phyloP scores from a whole-genome alignment of 2,113 vertebrate species.

The Ceratotherium simum region DNA sequence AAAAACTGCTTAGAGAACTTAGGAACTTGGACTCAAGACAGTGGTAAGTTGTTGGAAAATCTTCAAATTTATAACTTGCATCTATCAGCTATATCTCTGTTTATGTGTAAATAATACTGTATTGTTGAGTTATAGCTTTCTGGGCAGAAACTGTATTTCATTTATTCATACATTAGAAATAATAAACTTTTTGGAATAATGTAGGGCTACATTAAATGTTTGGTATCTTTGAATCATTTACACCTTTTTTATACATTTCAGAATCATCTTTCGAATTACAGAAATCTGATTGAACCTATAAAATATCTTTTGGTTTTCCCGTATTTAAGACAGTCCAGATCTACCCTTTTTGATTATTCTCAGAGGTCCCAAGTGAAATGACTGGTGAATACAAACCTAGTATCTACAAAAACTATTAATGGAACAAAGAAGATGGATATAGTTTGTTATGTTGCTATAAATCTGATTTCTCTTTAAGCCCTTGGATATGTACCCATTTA shows the following conservation, averaged over 20 bases:
- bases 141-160: constrained; percentile 4
- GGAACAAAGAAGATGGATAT: neutral
- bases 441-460: neutral
- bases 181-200: constrained; percentile 29
- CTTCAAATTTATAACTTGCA: constrained; percentile 34
- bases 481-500: neutral
- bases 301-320: constrained; percentile 22
- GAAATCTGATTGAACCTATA: constrained; percentile 3
- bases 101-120: neutral
- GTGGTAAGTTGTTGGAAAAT: constrained; percentile 90
- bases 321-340: neutral
- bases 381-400: neutral
- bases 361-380: neutral
- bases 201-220: neutral
- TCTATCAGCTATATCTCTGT: constrained; percentile 4
- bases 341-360: neutral
- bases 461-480: constrained; percentile 7
- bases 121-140: constrained; percentile 44
- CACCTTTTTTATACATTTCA: constrained; percentile 39
- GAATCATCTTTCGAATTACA: constrained; percentile 47
- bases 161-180: constrained; percentile 1
- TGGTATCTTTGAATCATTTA: neutral
- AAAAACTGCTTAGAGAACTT: constrained; percentile 98
- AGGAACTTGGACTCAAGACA: constrained; percentile 98
- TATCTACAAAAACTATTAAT: constrained; percentile 18